phyloP scores from a whole-genome alignment of 2,888 invertebrate genomes.

The Eustalomyia histrio region DNA sequence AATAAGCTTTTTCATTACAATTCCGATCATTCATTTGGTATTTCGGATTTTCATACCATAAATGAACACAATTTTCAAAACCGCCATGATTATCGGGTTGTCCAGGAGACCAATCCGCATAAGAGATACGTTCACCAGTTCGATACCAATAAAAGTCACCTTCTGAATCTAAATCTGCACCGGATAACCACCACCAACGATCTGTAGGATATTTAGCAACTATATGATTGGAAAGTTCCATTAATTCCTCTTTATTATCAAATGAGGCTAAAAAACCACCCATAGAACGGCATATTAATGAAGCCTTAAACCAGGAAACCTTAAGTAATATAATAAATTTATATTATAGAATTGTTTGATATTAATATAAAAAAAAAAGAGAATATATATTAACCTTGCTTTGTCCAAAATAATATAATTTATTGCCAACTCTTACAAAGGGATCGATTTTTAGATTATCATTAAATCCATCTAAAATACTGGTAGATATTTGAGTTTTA shows the following conservation, averaged over 20 bases:
- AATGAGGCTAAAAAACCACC: slow-evolving; percentile 70
- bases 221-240: slow-evolving; percentile 67
- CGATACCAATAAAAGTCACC: slow-evolving; percentile 71
- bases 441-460: slow-evolving; percentile 33
- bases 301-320: slow-evolving; percentile 72
- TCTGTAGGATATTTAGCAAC: slow-evolving; percentile 67
- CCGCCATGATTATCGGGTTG: slow-evolving; percentile 71
- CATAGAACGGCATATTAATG: slow-evolving; percentile 69
- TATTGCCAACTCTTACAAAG: slow-evolving; percentile 40
- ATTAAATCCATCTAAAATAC: slow-evolving; percentile 29
- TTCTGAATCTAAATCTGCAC: slow-evolving; percentile 71
- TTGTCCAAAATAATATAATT: slow-evolving; percentile 56
- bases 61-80: slow-evolving; percentile 71
- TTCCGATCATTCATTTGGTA: slow-evolving; percentile 71
- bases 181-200: slow-evolving; percentile 72
- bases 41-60: slow-evolving; percentile 65
- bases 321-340: slow-evolving; percentile 36
- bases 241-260: slow-evolving; percentile 69
- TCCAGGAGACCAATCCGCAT: slow-evolving; percentile 68
- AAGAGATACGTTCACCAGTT: slow-evolving; percentile 69
- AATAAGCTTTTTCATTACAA: slow-evolving; percentile 68
- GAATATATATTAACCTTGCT: background rate
- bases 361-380: too few species aligned
- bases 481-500: slow-evolving; percentile 11
- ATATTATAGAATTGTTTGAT: background rate